Conservation (phyloP, 2,797 vertebrate species). For the Helostoma temminkii region DNA sequence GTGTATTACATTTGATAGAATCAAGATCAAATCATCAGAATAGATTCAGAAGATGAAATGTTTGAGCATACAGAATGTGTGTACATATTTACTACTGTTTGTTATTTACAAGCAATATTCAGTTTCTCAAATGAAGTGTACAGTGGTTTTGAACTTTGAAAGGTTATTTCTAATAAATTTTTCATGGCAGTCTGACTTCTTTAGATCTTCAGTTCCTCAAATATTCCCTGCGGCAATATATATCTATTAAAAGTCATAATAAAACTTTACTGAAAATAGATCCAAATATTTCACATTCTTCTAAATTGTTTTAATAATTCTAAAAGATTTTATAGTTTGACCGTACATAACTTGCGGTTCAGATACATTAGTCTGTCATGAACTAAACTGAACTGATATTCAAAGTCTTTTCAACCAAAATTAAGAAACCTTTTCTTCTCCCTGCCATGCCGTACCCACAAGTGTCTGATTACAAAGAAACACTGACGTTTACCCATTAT, state of each 20-base stretch:
- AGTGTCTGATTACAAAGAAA: constrained; percentile 38
- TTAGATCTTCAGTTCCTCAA: constrained; percentile 16
- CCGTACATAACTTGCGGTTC: background rate
- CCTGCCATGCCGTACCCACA: constrained; percentile 12
- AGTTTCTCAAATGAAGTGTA: background rate
- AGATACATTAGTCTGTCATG: constrained; percentile 12
- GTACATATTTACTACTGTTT: background rate
- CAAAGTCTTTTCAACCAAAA: constrained; percentile 14
- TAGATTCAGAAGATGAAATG: too few species aligned
- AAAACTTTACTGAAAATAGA: too few species aligned
- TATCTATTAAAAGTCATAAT: too few species aligned
- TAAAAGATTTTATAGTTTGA: background rate
- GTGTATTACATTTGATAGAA: too few species aligned
- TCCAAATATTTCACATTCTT: constrained; percentile 8
- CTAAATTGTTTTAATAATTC: constrained; percentile 6
- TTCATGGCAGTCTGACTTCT: background rate
- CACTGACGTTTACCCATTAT: constrained; percentile 42
- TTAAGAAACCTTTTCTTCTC: constrained; percentile 8
- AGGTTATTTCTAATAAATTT: constrained; percentile 15
- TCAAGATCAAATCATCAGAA: background rate
- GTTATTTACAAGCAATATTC: background rate
- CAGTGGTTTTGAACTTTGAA: background rate
- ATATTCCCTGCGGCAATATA: too few species aligned
- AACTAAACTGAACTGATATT: constrained; percentile 15
- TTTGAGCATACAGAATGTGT: background rate